Percentiles rank a stretch among this genome's conserved stretches.
Conservation (phyloP, 1,140 invertebrate species). For the Conopomorpha cramerella region DNA sequence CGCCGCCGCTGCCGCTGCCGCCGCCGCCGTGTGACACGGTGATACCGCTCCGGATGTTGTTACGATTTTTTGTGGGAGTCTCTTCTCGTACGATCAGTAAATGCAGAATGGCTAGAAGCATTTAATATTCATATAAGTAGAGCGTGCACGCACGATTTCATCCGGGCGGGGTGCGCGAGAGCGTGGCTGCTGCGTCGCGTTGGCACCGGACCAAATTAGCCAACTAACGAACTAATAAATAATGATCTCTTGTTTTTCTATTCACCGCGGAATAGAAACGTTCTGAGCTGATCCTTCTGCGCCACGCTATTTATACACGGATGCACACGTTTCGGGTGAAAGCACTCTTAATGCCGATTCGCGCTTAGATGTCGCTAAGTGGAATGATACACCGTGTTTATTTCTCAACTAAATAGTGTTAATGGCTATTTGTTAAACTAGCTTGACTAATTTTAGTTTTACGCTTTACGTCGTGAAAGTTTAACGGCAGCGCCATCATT, state of each 20-base stretch:
- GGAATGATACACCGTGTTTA: conserved; percentile 28
- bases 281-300: conserved; percentile 37
- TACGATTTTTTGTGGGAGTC: too few species aligned
- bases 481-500: conserved; percentile 47
- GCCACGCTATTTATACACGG: conserved; percentile 41
- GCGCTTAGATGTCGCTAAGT: conserved; percentile 24
- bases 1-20: too few species aligned
- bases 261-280: conserved; percentile 48
- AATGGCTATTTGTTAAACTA: conserved; percentile 38
- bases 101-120: neutral
- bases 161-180: conserved; percentile 31
- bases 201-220: conserved; percentile 54
- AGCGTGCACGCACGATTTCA: conserved; percentile 38
- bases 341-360: conserved; percentile 49
- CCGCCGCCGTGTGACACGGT: too few species aligned
- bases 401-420: conserved; percentile 26
- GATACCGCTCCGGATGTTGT: too few species aligned
- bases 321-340: conserved; percentile 53
- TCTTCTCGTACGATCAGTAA: too few species aligned
- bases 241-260: conserved; percentile 60
- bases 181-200: conserved; percentile 32
- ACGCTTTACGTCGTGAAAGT: conserved; percentile 29
- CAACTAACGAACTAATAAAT: conserved; percentile 57
- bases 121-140: conserved; percentile 4
- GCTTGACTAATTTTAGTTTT: conserved; percentile 46